Evolutionary conservation across 2,888 invertebrate species (phyloP).

Genomic region (Chironomus tentans): DNA sequence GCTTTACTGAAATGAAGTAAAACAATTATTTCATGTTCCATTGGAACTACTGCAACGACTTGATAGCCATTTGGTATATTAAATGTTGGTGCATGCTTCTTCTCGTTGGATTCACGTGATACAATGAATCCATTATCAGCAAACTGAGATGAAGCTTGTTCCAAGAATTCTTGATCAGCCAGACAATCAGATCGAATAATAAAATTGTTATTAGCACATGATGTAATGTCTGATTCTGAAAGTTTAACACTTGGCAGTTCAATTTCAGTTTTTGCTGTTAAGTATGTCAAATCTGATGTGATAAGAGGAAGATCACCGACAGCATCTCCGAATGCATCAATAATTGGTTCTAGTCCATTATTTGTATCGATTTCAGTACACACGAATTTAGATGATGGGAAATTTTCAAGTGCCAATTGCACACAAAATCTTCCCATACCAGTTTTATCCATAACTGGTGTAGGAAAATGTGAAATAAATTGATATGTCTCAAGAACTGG

Average conservation of each 20-base stretch:
- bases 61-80: conserved; percentile 33
- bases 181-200: conserved; percentile 34
- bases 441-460: conserved; percentile 33
- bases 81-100: conserved; percentile 21
- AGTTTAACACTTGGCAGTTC: conserved; percentile 52
- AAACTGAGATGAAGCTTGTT: conserved; percentile 44
- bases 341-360: conserved; percentile 44
- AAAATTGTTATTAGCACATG: conserved; percentile 36
- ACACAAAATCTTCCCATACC: conserved; percentile 52
- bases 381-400: conserved; percentile 52
- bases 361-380: conserved; percentile 49
- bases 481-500: conserved; percentile 68
- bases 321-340: conserved; percentile 48
- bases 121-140: conserved; percentile 53
- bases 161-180: conserved; percentile 36
- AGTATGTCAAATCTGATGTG: conserved; percentile 54
- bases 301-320: conserved; percentile 60
- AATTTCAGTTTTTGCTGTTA: conserved; percentile 37
- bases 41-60: conserved; percentile 34
- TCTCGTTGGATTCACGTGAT: conserved; percentile 46
- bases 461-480: conserved; percentile 55
- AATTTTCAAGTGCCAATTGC: conserved; percentile 66
- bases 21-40: conserved; percentile 35
- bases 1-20: conserved; percentile 32
- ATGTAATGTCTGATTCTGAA: conserved; percentile 39